Evolutionary conservation across 2,797 vertebrate species (phyloP).

Genomic region (Anas flavirostris): DNA sequence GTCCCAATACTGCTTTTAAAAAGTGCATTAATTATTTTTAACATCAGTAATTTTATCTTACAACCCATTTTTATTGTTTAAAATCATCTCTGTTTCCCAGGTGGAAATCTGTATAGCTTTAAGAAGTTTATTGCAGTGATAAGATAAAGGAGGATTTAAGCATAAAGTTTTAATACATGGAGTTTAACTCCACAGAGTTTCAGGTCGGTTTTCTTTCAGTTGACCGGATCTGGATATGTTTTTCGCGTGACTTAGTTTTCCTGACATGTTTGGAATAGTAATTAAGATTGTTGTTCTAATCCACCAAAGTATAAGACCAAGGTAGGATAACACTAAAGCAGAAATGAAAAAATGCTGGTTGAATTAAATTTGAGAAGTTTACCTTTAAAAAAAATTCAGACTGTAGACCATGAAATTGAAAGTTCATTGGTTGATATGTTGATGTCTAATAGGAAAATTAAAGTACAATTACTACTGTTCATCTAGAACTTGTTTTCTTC

Average conservation of each 20-base stretch:
- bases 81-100: neutral
- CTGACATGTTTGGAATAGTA: neutral
- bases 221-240: neutral
- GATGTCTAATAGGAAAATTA: constrained; percentile 56
- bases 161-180: neutral
- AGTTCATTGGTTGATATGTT: constrained; percentile 51
- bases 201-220: neutral
- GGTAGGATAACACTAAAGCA: neutral
- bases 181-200: neutral
- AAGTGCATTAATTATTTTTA: neutral
- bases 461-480: constrained; percentile 52
- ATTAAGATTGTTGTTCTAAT: neutral
- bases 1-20: neutral
- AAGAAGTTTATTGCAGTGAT: neutral
- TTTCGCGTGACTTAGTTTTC: constrained; percentile 32
- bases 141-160: neutral
- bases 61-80: neutral
- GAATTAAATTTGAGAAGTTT: constrained; percentile 38
- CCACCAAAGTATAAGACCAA: neutral
- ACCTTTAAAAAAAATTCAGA: constrained; percentile 45
- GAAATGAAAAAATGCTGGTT: constrained; percentile 1
- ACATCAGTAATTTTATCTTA: neutral
- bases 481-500: constrained; percentile 25
- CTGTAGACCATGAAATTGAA: constrained; percentile 64
- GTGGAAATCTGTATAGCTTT: neutral